phyloP scores from a whole-genome alignment of 2,797 vertebrate genomes.

The Gallinago solitaria region DNA sequence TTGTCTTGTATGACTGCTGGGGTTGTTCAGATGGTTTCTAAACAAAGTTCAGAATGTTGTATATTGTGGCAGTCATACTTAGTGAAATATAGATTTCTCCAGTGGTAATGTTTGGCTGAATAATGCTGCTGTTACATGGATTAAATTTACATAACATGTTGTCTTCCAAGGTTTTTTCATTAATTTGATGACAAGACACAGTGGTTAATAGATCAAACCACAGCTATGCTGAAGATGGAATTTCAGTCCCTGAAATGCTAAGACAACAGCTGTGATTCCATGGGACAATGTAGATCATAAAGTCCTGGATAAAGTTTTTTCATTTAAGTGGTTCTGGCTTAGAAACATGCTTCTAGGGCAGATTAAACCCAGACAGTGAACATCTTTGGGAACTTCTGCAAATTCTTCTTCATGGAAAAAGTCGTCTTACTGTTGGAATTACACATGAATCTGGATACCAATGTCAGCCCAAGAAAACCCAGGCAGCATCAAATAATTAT shows the following conservation, averaged over 20 bases:
- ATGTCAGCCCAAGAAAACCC: not conserved
- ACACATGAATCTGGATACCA: not conserved
- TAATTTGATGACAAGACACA: slow-evolving; percentile 17
- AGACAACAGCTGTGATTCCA: not conserved
- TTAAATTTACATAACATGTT: slow-evolving; percentile 33
- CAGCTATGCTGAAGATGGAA: not conserved
- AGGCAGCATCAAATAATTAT: not conserved
- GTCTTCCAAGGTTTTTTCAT: not conserved
- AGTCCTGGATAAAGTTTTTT: not conserved
- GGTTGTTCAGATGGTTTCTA: not conserved
- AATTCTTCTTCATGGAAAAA: not conserved
- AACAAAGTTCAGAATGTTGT: not conserved
- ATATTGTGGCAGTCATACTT: not conserved
- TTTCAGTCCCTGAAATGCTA: not conserved
- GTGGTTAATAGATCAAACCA: slow-evolving; percentile 12
- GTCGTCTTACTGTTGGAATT: not conserved
- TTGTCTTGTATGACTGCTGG: not conserved
- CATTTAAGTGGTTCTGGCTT: not conserved
- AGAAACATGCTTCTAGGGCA: not conserved
- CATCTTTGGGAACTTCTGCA: not conserved
- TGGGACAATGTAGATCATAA: not conserved
- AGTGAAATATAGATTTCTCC: not conserved
- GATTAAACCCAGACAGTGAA: slow-evolving; percentile 18
- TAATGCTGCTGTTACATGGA: not conserved
- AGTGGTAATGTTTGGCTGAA: not conserved